Percentiles rank a stretch among this genome's conserved stretches.
Evolutionary conservation across 1,140 invertebrate species (phyloP).

Genomic region (Hetaerina americana): DNA sequence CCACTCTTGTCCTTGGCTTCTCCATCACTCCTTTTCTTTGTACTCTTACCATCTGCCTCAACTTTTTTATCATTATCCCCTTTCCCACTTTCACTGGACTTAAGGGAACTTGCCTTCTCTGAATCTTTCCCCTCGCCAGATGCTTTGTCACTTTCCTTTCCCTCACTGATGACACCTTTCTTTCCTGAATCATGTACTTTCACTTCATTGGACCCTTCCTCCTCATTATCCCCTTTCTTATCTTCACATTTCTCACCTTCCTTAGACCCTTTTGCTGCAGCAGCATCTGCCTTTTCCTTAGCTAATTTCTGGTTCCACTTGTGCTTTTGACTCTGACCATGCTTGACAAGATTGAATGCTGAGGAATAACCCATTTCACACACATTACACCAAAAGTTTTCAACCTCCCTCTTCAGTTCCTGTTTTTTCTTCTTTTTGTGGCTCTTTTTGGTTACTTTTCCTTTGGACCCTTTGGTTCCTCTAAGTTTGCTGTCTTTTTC

Average conservation of each 20-base stretch:
- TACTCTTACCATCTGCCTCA: neutral
- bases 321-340: neutral
- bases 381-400: neutral
- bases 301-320: neutral
- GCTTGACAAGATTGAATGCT: conserved; percentile 6
- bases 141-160: neutral
- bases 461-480: neutral
- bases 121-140: neutral
- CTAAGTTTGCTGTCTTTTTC: neutral
- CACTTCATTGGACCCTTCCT: neutral
- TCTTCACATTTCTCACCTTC: no score
- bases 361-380: conserved; percentile 1
- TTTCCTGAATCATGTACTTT: neutral
- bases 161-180: no score
- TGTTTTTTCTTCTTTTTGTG: neutral
- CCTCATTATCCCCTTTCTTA: neutral
- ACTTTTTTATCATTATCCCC: neutral
- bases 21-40: neutral
- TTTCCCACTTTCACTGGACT: neutral
- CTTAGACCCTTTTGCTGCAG: neutral
- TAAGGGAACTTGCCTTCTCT: neutral
- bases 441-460: neutral
- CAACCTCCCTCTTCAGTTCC: neutral
- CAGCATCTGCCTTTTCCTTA: neutral
- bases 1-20: no score